Evolutionary conservation across 2,888 invertebrate species (phyloP), one percentile per base, ranked within the genome.

Genomic region (Phasia obesa): DNA sequence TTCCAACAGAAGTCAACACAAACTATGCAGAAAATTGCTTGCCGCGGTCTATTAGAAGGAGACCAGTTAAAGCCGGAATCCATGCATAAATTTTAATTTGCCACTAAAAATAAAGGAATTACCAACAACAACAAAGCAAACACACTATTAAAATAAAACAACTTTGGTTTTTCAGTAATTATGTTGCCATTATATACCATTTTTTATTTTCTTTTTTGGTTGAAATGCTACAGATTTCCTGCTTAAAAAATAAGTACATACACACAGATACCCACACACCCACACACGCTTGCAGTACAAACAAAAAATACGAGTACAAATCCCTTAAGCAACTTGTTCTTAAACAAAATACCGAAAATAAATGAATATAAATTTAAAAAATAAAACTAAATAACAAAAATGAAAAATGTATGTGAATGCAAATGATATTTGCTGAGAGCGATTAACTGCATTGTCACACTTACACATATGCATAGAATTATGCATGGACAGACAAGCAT

Each of bases 271-370:
- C 17, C 1, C 38, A 27, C n/a, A 1, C 47, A 21, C 38, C 19
- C n/a, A 1, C 47, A 21, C 7, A 2, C 5, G 11, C 49, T 23
- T 21, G 25, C 19, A n/a, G n/a, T n/a, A n/a, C n/a, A n/a, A n/a
- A n/a, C 5, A 23, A 7, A 27, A 27, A 44, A 65, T 11, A 11
- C 11, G 11, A 35, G 13, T 38, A 17, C 7, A 49, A 35, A 23
- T 67, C 59, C 73, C 65, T 67, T 53, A 60, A 65, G 79, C 79
- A 73, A 79, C 65, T 73, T 73, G 65, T 79, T 31, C 65, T 79
- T 42, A 73, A 71, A 71, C 59, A 69, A 67, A 69, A 67, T 69
- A 67, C 11, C n/a, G 15, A 49, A 17, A 49, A 47, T n/a, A 19
- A 55, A 55, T 21, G 55, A 42, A 53, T 27, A 17, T 15, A 71